Evolutionary conservation across 2,797 vertebrate genomes (phyloP).

Genomic region (Nannoperca obscura): DNA sequence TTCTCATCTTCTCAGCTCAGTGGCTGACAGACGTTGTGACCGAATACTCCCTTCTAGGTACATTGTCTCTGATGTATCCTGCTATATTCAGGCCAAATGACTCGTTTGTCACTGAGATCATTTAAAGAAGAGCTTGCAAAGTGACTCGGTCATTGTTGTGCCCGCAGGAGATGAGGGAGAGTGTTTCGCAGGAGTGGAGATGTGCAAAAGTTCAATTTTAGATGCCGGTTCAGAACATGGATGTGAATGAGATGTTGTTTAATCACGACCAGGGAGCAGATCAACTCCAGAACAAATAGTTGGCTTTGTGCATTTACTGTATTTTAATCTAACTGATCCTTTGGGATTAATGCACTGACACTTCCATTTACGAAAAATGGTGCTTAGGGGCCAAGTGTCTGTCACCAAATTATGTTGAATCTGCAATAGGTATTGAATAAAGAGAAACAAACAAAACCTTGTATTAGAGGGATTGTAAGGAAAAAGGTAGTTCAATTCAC

Average conservation of each 20-base stretch:
- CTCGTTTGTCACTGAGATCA: conserved; percentile 46
- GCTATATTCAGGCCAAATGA: conserved; percentile 58
- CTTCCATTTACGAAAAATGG: neutral
- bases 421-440: neutral
- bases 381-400: neutral
- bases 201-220: conserved; percentile 19
- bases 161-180: conserved; percentile 8
- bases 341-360: neutral
- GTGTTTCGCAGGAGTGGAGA: neutral
- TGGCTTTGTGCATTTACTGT: conserved; percentile 6
- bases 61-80: conserved; percentile 46
- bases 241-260: conserved; percentile 17
- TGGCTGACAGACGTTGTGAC: conserved; percentile 55
- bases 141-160: conserved; percentile 22
- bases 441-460: neutral
- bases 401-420: neutral
- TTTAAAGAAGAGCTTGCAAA: conserved; percentile 39
- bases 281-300: conserved; percentile 10
- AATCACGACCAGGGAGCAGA: conserved; percentile 16
- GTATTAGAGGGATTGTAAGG: neutral
- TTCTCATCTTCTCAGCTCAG: conserved; percentile 53
- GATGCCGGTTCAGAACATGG: conserved; percentile 19
- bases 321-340: conserved; percentile 9
- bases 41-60: conserved; percentile 46
- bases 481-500: neutral